Percentiles rank a stretch among this genome's conserved stretches.
These are phyloP conservation scores for Drosophila quadrilineata DNA, from an alignment of 1,140 invertebrate species.

Conservation along the genomic window DNA sequence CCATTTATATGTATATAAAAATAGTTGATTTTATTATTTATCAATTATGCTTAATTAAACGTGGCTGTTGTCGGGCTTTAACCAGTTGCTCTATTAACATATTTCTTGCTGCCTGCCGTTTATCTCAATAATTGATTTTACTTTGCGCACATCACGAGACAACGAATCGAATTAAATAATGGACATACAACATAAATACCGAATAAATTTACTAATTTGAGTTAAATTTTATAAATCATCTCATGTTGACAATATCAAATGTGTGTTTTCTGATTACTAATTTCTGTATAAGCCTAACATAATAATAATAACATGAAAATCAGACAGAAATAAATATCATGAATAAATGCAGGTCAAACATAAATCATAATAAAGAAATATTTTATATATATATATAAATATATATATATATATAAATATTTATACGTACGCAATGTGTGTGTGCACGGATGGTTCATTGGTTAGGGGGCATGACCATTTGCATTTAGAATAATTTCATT, in stretches of 20 bases:
- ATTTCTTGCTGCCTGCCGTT: constrained; percentile 37
- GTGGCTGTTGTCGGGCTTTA: constrained; percentile 70
- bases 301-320: constrained; percentile 60
- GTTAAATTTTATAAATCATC: no score
- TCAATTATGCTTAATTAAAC: constrained; percentile 74
- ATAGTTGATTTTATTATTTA: constrained; percentile 61
- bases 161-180: constrained; percentile 26
- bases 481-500: constrained; percentile 36
- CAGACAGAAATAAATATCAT: constrained; percentile 40
- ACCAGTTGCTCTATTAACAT: constrained; percentile 51
- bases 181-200: constrained; percentile 10
- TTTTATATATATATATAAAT: constrained; percentile 54
- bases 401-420: constrained; percentile 43
- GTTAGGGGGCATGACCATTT: constrained; percentile 6
- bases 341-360: constrained; percentile 72
- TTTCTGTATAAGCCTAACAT: constrained; percentile 54
- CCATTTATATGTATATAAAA: constrained; percentile 73
- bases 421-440: constrained; percentile 50
- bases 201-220: no score
- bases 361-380: no score
- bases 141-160: constrained; percentile 23
- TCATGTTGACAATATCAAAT: no score
- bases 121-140: constrained; percentile 59
- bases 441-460: no score
- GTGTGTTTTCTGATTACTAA: no score